Evolutionary conservation across 2,797 vertebrate genomes (phyloP).

Genomic region (Rhynchotus rufescens): DNA sequence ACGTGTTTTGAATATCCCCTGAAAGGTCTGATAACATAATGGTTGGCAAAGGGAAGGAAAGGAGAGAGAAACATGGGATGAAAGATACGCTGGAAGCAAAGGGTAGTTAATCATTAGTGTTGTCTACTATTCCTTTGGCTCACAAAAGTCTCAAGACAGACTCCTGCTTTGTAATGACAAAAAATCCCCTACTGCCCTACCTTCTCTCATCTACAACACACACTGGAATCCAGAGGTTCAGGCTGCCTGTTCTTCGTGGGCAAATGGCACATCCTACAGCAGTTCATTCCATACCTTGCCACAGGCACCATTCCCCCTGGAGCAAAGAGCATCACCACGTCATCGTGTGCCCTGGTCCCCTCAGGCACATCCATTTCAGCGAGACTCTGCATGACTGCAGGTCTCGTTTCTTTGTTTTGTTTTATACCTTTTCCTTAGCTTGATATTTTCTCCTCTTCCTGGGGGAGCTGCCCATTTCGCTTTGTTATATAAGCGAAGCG

Average conservation of each 20-base stretch:
- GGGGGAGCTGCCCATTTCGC: neutral
- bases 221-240: neutral
- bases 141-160: neutral
- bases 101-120: neutral
- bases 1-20: neutral
- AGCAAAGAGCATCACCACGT: neutral
- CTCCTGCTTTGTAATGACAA: neutral
- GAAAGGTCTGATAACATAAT: neutral
- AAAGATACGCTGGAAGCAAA: neutral
- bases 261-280: neutral
- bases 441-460: neutral
- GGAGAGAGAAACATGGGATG: neutral
- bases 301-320: neutral
- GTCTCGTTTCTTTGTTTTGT: neutral
- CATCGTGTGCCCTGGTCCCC: neutral
- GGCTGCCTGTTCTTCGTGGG: neutral
- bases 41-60: neutral
- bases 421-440: neutral
- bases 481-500: neutral
- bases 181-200: neutral
- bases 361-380: conserved; percentile 3
- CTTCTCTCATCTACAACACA: neutral
- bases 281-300: neutral
- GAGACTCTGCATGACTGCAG: neutral
- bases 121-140: neutral